Conservation (phyloP, 2,888 invertebrate species). For the Neoaliturus tenellus region DNA sequence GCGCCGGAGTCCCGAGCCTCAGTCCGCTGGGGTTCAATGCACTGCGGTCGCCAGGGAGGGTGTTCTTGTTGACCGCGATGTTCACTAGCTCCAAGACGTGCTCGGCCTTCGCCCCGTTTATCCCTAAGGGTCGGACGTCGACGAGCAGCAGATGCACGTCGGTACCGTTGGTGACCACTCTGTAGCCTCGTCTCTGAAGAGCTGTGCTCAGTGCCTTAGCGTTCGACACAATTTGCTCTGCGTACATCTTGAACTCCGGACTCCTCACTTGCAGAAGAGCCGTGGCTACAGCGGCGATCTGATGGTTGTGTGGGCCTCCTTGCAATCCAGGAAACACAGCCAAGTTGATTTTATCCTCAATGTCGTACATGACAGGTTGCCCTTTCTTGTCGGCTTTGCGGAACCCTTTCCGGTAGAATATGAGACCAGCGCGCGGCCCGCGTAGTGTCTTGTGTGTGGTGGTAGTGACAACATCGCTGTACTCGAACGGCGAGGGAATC, state of each 20-base stretch:
- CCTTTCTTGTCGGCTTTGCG: slow-evolving; percentile 79
- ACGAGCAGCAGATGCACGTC: slow-evolving; percentile 95
- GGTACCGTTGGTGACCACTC: slow-evolving; percentile 91
- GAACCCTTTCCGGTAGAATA: slow-evolving; percentile 35
- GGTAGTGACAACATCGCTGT: slow-evolving; percentile 93
- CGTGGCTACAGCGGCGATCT: slow-evolving; percentile 96
- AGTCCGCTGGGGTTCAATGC: slow-evolving; percentile 96
- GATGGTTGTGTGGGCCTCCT: slow-evolving; percentile 97
- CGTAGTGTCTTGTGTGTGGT: slow-evolving; percentile 96
- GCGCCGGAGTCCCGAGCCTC: slow-evolving; percentile 93
- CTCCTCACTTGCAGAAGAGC: slow-evolving; percentile 92
- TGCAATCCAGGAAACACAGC: slow-evolving; percentile 96
- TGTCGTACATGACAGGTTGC: slow-evolving; percentile 88
- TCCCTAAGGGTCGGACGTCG: slow-evolving; percentile 84
- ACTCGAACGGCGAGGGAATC: slow-evolving; percentile 92
- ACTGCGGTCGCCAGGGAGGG: slow-evolving; percentile 95
- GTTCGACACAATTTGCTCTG: slow-evolving; percentile 89
- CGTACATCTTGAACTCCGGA: slow-evolving; percentile 89
- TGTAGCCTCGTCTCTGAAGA: slow-evolving; percentile 84
- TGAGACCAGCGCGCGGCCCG: slow-evolving; percentile 76
- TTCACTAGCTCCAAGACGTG: slow-evolving; percentile 91
- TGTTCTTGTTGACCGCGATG: slow-evolving; percentile 98
- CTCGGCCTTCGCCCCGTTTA: slow-evolving; percentile 93
- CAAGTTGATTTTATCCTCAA: slow-evolving; percentile 90
- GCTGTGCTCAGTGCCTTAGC: slow-evolving; percentile 84